These are phyloP conservation scores for Diorhabda sublineata DNA, from an alignment of 1,140 invertebrate species.

Conservation along the genomic window DNA sequence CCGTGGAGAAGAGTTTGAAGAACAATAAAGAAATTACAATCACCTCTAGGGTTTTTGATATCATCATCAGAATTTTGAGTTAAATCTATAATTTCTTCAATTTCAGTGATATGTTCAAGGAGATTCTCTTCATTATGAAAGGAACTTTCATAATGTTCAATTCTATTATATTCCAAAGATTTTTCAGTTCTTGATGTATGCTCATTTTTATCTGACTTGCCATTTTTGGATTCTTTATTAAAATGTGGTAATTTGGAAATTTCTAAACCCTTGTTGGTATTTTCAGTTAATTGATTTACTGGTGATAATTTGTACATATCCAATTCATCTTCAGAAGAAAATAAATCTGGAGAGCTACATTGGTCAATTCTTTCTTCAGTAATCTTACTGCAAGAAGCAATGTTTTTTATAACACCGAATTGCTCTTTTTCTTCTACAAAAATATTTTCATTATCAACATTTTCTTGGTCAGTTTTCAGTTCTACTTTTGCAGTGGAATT, in stretches of 20 bases:
- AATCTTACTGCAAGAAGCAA: too few species aligned
- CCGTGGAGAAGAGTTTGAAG: too few species aligned
- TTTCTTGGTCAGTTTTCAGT: too few species aligned
- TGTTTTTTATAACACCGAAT: too few species aligned
- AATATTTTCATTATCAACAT: too few species aligned
- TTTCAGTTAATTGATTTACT: neutral
- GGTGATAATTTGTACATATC: neutral
- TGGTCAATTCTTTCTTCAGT: neutral
- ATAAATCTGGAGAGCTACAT: slow-evolving; percentile 52
- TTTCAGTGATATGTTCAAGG: neutral
- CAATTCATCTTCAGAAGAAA: slow-evolving; percentile 42
- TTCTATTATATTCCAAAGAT: too few species aligned
- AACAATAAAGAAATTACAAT: neutral
- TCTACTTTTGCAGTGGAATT: too few species aligned
- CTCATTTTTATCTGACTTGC: too few species aligned
- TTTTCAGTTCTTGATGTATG: too few species aligned
- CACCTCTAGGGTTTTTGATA: neutral
- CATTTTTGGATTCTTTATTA: neutral
- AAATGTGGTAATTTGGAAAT: neutral
- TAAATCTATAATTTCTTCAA: slow-evolving; percentile 13
- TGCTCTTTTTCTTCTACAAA: too few species aligned
- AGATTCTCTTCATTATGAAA: too few species aligned
- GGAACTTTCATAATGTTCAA: too few species aligned
- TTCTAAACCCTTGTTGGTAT: neutral
- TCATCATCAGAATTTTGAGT: slow-evolving; percentile 3